Conservation (phyloP, 2,113 vertebrate genomes). For the Bos taurus region DNA sequence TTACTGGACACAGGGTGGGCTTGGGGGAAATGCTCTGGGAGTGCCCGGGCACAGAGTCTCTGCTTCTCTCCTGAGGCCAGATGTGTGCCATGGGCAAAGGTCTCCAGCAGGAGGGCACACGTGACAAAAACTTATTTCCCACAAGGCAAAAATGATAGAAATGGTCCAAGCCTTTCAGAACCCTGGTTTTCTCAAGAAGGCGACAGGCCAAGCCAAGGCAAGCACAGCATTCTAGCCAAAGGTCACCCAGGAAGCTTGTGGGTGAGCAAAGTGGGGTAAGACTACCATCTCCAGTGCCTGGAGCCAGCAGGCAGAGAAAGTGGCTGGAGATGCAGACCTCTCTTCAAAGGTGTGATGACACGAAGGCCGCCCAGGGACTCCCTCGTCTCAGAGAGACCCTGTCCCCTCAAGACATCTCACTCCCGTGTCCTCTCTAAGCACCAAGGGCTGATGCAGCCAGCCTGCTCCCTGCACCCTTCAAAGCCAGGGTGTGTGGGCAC, state of each 20-base stretch:
- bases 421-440: slow-evolving; percentile 10
- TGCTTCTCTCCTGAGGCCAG: not conserved
- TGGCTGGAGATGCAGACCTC: not conserved
- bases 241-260: not conserved
- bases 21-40: not conserved
- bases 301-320: not conserved
- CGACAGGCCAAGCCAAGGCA: not conserved
- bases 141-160: not conserved
- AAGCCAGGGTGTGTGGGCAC: not conserved
- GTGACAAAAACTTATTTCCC: not conserved
- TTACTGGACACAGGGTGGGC: accelerated
- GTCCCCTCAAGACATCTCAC: not conserved
- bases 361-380: not conserved
- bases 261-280: not conserved
- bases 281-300: not conserved
- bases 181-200: not conserved
- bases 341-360: slow-evolving; percentile 1
- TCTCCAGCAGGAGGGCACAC: not conserved
- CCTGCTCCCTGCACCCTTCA: not conserved
- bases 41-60: not conserved
- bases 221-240: not conserved
- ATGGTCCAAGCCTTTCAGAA: not conserved
- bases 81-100: not conserved
- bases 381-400: not conserved
- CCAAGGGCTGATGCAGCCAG: slow-evolving; percentile 1